Conservation (phyloP, 2,888 invertebrate genomes). For the Ethmia dodecea region DNA sequence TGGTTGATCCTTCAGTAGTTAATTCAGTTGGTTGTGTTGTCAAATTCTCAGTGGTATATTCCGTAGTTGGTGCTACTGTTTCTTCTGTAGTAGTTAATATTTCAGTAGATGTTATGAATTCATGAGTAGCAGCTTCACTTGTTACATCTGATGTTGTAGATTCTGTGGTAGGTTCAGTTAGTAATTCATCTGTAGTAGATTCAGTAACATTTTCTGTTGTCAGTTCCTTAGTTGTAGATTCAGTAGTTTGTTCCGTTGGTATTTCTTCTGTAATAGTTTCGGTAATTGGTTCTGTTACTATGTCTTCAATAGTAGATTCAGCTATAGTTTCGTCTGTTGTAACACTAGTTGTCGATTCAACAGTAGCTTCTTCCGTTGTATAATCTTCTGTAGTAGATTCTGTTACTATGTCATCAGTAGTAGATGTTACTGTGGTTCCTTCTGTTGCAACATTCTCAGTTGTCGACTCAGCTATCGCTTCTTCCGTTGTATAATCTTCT, state of each 20-base stretch:
- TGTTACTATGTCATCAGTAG: too few species aligned
- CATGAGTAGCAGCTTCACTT: slow-evolving; percentile 4
- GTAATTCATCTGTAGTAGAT: background rate
- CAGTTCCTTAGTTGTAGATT: background rate
- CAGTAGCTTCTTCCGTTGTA: too few species aligned
- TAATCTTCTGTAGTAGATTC: too few species aligned
- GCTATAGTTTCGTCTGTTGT: too few species aligned
- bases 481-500: too few species aligned
- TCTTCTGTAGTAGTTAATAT: slow-evolving; percentile 1
- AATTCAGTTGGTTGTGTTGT: background rate
- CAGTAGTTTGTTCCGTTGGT: background rate
- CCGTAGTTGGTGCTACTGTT: background rate
- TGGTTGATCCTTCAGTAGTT: background rate
- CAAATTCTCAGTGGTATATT: too few species aligned
- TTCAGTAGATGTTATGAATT: background rate
- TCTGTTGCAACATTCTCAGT: too few species aligned
- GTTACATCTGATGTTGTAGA: background rate
- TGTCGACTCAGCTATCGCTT: too few species aligned
- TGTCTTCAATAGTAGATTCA: too few species aligned
- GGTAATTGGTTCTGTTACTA: background rate
- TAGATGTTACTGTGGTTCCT: too few species aligned
- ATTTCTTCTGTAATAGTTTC: background rate
- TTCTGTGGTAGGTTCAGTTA: slow-evolving; percentile 1
- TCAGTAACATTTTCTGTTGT: background rate
- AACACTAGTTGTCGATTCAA: too few species aligned